phyloP scores from a whole-genome alignment of 2,797 vertebrate species.

The Melanotaenia parkinsoni region DNA sequence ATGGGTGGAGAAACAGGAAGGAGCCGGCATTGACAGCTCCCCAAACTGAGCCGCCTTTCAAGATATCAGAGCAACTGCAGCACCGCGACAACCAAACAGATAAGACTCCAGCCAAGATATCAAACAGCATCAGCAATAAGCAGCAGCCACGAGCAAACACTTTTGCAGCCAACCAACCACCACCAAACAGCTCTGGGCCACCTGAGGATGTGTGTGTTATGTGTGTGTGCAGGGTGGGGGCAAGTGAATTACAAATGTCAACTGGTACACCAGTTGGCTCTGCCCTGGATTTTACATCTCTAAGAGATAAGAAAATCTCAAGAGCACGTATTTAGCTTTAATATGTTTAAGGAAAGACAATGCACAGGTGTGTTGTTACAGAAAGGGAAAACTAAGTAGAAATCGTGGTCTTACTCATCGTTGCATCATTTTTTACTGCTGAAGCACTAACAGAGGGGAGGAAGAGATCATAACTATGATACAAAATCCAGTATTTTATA shows the following conservation, averaged over 20 bases:
- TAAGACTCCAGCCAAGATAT: constrained; percentile 70
- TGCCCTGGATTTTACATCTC: background rate
- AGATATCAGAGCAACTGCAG: constrained; percentile 64
- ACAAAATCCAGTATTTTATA: background rate
- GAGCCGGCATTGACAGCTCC: constrained; percentile 53
- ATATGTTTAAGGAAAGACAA: constrained; percentile 8
- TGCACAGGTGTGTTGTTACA: background rate
- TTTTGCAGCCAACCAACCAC: constrained; percentile 35
- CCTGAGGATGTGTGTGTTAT: constrained; percentile 13
- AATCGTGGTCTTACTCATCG: constrained; percentile 26
- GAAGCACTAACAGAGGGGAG: constrained; percentile 8
- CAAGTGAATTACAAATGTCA: constrained; percentile 45
- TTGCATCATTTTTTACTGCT: constrained; percentile 49
- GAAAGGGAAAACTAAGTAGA: constrained; percentile 2
- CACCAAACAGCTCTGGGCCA: constrained; percentile 38
- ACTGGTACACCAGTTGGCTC: constrained; percentile 5
- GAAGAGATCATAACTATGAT: constrained; percentile 13
- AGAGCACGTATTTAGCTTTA: background rate
- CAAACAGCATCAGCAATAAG: constrained; percentile 74
- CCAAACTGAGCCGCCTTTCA: constrained; percentile 54
- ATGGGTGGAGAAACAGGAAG: constrained; percentile 16
- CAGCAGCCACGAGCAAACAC: constrained; percentile 59
- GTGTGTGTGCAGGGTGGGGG: background rate
- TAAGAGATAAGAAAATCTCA: background rate
- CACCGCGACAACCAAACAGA: constrained; percentile 54